phyloP scores from a whole-genome alignment of 2,888 invertebrate species.

The Caenorhabditis doughertyi region DNA sequence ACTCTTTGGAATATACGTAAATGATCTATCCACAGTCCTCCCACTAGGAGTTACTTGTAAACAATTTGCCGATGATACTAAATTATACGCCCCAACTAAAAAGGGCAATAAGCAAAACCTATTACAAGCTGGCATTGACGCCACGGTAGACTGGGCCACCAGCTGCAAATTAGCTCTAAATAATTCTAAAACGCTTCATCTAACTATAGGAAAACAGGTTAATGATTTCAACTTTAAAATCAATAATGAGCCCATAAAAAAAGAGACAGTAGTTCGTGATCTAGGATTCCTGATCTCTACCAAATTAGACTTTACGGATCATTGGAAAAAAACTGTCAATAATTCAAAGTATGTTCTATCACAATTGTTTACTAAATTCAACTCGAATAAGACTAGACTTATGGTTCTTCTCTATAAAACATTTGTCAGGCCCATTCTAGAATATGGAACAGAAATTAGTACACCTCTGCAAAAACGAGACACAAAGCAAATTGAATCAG shows the following conservation, averaged over 20 bases:
- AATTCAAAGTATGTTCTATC: neutral
- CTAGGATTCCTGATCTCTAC: conserved; percentile 20
- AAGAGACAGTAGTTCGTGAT: conserved; percentile 2
- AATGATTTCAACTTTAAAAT: neutral
- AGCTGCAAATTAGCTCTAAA: neutral
- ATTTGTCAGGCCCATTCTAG: conserved; percentile 9
- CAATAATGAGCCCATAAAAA: neutral
- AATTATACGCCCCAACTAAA: neutral
- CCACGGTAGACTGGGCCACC: neutral
- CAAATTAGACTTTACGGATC: conserved; percentile 18
- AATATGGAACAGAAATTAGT: conserved; percentile 14
- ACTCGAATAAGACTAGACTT: neutral
- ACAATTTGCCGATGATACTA: conserved; percentile 30
- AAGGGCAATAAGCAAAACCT: neutral
- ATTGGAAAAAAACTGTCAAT: conserved; percentile 16
- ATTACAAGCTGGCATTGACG: neutral
- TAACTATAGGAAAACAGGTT: neutral
- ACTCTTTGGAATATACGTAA: conserved; percentile 37
- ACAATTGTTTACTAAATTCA: neutral
- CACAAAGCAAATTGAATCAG: neutral
- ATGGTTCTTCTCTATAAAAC: conserved; percentile 6
- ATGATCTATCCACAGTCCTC: neutral
- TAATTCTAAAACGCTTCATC: conserved; percentile 4
- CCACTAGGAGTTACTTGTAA: conserved; percentile 1
- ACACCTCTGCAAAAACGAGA: neutral